Evolutionary conservation across 2,113 vertebrate species (phyloP).

Genomic region (Cryptoleucopteryx plumbea): DNA sequence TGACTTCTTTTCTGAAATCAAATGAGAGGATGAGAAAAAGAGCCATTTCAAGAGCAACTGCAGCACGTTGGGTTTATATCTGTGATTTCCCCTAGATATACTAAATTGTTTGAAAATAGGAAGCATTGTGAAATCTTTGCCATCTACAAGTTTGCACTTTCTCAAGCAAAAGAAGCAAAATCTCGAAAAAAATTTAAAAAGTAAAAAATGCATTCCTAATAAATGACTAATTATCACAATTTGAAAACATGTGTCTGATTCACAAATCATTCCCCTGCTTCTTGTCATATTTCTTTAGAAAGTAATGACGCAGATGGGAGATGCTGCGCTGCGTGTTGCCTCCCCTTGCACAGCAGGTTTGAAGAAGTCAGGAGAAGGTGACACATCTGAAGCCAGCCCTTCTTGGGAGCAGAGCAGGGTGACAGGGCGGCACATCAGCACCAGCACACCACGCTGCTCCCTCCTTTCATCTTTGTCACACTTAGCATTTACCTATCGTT

Average conservation of each 20-base stretch:
- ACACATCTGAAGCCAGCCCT: neutral
- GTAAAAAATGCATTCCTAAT: neutral
- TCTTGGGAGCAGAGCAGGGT: neutral
- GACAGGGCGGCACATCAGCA: neutral
- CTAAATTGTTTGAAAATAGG: neutral
- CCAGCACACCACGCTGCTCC: rapidly evolving
- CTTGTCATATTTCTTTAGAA: neutral
- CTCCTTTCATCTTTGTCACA: neutral
- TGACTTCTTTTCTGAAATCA: neutral
- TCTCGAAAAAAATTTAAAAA: neutral
- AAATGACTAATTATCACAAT: neutral
- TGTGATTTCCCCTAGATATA: neutral
- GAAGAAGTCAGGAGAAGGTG: neutral
- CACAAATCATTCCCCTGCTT: neutral
- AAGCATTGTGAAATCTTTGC: neutral
- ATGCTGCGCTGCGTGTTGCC: rapidly evolving
- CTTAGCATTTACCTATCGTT: neutral
- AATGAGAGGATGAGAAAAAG: neutral
- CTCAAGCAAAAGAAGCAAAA: neutral
- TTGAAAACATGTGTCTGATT: neutral
- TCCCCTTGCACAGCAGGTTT: neutral
- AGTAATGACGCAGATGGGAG: neutral
- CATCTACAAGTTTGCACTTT: neutral
- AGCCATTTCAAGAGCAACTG: neutral
- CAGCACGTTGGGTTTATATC: neutral